Evolutionary conservation across 2,888 invertebrate genomes (phyloP), one percentile per base, ranked within the genome.

Genomic region (Sisyra terminalis): DNA sequence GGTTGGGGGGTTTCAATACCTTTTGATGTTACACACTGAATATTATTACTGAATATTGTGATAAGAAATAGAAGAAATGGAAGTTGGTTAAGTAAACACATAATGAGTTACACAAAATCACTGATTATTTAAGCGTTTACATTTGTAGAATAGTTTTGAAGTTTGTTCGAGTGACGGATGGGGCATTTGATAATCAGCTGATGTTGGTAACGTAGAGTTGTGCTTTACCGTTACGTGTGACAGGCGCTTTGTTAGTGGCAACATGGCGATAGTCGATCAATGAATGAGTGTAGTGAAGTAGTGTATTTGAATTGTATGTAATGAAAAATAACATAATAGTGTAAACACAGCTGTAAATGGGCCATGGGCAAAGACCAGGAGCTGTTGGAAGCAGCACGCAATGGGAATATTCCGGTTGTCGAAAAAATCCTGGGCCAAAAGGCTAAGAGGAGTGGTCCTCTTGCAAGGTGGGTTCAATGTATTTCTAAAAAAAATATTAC

Each of bases 311-410:
- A 56, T 57, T 55, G 56, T 47, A 43, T 47, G 46, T 47, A 57
- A 58, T 57, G 57, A 56, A 57, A 54, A 54, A 52, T 54, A 24
- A 53, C 52, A 51, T 49, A 50, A 42, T 47, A 46, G 48, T 52
- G 51, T 50, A 43, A 48, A 47, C 42, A 46, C 60, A 61, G 57
- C 49, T 47, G 39, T 44, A 47, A 58, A 65, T 64, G 65, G 67
- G 65, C 62, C 61, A 94, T 94, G 92, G 93, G 93, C 62, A 90
- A 90, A 69, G 93, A 94, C 67, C 89, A 92, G 67, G 93, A 94
- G 69, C 76, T 94, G 65, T 72, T 94, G 64, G 93, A 94, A 62
- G 94, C 92, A 54, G 89, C 93, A 52, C 78, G 93, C 57, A 87
- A 80, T 69, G 94, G 93, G 60, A 88, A 93, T 66, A 75, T 81